These are phyloP conservation scores for Drosophila serrata DNA, from an alignment of 1,140 invertebrate species.

Conservation along the genomic window DNA sequence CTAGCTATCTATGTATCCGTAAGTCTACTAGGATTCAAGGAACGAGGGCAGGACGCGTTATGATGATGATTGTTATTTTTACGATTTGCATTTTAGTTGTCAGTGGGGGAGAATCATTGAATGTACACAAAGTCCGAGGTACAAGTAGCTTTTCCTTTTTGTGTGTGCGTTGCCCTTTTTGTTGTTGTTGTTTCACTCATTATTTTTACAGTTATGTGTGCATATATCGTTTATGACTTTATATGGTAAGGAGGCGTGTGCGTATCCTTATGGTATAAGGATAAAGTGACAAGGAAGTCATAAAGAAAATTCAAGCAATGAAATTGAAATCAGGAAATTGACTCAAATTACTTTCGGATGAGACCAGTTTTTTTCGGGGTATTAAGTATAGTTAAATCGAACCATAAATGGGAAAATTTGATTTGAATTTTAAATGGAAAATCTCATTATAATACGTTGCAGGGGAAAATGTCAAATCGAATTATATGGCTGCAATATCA, in stretches of 20 bases:
- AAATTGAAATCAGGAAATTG: slow-evolving; percentile 47
- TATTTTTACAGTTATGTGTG: slow-evolving; percentile 58
- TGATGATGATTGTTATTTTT: slow-evolving; percentile 72
- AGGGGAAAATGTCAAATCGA: slow-evolving; percentile 14
- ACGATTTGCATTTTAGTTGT: slow-evolving; percentile 66
- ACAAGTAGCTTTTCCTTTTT: slow-evolving; percentile 25
- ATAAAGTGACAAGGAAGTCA: slow-evolving; percentile 14
- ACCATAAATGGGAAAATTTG: background rate
- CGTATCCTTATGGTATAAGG: slow-evolving; percentile 5
- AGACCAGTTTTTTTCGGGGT: background rate
- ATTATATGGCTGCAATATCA: slow-evolving; percentile 15
- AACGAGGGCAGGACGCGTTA: slow-evolving; percentile 34
- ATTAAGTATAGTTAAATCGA: background rate
- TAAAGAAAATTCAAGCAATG: slow-evolving; percentile 43
- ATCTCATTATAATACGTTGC: background rate
- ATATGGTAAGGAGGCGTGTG: slow-evolving; percentile 27
- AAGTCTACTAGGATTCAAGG: slow-evolving; percentile 33
- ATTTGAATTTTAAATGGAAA: slow-evolving; percentile 8
- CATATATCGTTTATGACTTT: slow-evolving; percentile 56
- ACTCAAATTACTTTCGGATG: slow-evolving; percentile 27
- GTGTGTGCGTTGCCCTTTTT: background rate
- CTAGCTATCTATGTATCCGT: slow-evolving; percentile 4
- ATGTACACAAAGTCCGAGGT: slow-evolving; percentile 46
- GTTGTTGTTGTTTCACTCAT: slow-evolving; percentile 20
- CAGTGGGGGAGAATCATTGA: slow-evolving; percentile 50